Percentiles rank a stretch among this genome's conserved stretches.
These are phyloP conservation scores for Drosophila maculinotata DNA, from an alignment of 2,888 invertebrate genomes.

Conservation along the genomic window DNA sequence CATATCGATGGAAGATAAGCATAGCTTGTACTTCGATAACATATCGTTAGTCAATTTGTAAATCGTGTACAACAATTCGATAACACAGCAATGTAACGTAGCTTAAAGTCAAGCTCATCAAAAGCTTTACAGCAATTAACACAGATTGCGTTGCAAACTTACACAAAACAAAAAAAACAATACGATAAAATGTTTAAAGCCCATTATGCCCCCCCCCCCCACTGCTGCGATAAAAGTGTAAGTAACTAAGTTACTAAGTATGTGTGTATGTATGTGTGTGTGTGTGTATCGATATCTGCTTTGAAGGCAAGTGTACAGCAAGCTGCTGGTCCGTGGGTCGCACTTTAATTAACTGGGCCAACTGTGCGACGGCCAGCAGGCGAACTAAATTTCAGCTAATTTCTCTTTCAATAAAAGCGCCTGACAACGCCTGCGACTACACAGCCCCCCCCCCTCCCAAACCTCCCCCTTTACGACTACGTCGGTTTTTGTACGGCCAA, in stretches of 20 bases:
- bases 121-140: no score
- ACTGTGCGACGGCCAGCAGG: conserved; percentile 65
- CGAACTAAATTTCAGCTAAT: conserved; percentile 74
- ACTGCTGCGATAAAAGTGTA: neutral
- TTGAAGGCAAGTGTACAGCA: conserved; percentile 10
- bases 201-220: neutral
- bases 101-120: no score
- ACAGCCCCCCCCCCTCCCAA: neutral
- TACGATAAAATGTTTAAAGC: no score
- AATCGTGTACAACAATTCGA: no score
- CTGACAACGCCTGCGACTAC: conserved; percentile 28
- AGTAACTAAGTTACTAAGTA: neutral
- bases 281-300: conserved; percentile 23
- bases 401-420: conserved; percentile 75
- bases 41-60: neutral
- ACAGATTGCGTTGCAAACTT: no score
- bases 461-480: neutral
- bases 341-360: conserved; percentile 77
- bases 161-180: no score
- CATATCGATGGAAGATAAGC: no score
- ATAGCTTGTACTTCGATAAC: neutral
- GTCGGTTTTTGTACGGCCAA: conserved; percentile 23
- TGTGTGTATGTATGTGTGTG: neutral
- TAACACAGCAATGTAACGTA: no score
- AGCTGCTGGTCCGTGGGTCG: conserved; percentile 26